Conservation (phyloP, 1,140 invertebrate genomes). For the Diplogasteroides magnus region DNA sequence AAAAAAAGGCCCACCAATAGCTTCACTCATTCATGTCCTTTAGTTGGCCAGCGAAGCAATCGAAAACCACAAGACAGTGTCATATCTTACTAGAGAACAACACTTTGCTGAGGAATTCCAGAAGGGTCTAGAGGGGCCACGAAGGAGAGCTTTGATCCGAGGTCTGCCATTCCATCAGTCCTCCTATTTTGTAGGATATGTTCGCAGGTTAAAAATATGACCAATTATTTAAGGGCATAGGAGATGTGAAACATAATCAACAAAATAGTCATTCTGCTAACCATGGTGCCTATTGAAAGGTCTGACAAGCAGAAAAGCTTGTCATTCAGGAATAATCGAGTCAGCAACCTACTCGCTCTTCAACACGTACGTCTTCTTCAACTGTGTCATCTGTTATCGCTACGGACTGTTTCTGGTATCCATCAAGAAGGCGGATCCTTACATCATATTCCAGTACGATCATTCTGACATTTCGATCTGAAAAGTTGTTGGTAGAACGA, state of each 20-base stretch:
- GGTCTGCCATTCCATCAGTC: neutral
- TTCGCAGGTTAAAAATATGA: too few species aligned
- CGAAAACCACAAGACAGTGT: neutral
- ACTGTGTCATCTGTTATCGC: constrained; percentile 26
- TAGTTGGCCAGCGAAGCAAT: neutral
- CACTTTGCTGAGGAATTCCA: neutral
- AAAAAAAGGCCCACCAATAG: too few species aligned
- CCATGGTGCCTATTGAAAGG: too few species aligned
- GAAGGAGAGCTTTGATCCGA: constrained; percentile 3
- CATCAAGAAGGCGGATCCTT: constrained; percentile 10
- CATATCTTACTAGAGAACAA: neutral
- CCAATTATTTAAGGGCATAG: too few species aligned
- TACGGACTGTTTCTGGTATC: constrained; percentile 31
- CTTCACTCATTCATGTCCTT: neutral
- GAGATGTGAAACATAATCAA: too few species aligned
- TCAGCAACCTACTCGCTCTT: constrained; percentile 29
- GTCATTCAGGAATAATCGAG: constrained; percentile 21
- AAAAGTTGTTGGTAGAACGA: too few species aligned
- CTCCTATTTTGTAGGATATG: too few species aligned
- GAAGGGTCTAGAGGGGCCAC: neutral
- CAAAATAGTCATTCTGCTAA: too few species aligned
- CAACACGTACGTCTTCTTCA: constrained; percentile 35
- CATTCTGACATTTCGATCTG: too few species aligned
- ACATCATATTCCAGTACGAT: constrained; percentile 22
- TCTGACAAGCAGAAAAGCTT: too few species aligned